Base-by-base conservation (phyloP, 1,140 invertebrate species). In the Eueides isabella region DNA sequence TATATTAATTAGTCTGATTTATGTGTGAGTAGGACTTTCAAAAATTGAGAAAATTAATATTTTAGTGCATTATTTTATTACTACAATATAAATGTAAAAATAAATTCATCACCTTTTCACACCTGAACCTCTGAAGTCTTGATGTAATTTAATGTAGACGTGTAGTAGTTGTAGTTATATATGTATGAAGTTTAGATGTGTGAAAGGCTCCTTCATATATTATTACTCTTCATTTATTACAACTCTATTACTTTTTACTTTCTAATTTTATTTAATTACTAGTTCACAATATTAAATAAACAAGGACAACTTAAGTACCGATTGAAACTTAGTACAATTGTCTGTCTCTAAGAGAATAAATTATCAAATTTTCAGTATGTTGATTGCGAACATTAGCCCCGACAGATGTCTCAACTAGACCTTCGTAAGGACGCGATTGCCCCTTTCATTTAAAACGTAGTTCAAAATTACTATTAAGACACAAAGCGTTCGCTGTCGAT, bases 381-480 rank as follows among this genome's bases (percentile, higher is more conserved):
- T 55, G 48, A 55, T 55, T 26, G 19, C 48, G 19, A 2, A 26
- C 48, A 26, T 55, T 14, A 55, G 19, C 48, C 41, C 48, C 41
- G n/a, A 19, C 41, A 44, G 41, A 44, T 44, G 41, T 44, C 41
- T 44, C n/a, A 44, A 19, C n/a, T 7, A 44, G 41, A 5, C 7
- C 16, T 4, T 1, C 16, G 41, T 7, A 19, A 1, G 48, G 23
- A 26, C 11, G 48, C 9, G 48, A 12, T 9, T 55, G 23, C 11
- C 7, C 7, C 48, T 23, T 55, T 55, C 48, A 55, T 55, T 55
- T 55, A 55, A 55, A 55, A 55, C 26, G 41, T 55, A 14, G 66
- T 55, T 72, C 62, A 67, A 74, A 74, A 74, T 74, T 63, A 74
- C 66, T 35, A 72, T 33, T 41, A 19, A 28, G 44, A 19, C 66